phyloP scores from a whole-genome alignment of 2,113 vertebrate species.

The Merops nubicus region DNA sequence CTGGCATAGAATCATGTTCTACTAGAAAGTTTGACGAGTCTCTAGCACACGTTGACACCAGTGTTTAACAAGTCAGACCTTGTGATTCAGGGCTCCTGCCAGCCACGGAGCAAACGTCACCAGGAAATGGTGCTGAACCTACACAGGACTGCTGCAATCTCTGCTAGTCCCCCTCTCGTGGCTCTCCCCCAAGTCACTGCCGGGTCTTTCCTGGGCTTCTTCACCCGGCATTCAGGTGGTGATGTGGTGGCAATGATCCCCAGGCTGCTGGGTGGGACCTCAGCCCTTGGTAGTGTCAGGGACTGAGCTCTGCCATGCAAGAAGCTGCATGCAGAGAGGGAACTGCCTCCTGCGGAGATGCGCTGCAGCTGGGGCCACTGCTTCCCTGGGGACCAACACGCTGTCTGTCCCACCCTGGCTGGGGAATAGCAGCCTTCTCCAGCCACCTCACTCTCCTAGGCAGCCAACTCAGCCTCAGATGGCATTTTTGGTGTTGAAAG shows the following conservation, averaged over 20 bases:
- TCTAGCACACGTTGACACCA: slow-evolving; percentile 8
- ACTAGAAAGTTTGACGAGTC: slow-evolving; percentile 6
- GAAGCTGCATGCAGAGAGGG: fast-evolving
- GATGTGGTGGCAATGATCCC: background rate
- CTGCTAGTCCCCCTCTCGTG: background rate
- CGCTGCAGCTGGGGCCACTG: background rate
- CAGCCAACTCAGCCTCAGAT: background rate
- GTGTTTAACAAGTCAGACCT: slow-evolving; percentile 34
- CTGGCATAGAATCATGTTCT: background rate
- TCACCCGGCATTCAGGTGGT: background rate
- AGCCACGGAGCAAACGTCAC: background rate
- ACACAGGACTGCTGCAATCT: background rate
- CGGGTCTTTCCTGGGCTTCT: background rate
- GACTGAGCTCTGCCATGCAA: background rate
- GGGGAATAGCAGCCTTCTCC: background rate
- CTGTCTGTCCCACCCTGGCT: background rate
- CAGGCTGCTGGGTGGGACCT: background rate
- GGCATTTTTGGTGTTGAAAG: background rate
- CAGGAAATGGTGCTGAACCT: background rate
- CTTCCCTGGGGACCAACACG: background rate
- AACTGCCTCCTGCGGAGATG: background rate
- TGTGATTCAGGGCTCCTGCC: slow-evolving; percentile 44
- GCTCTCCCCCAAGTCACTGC: background rate
- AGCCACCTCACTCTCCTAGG: background rate
- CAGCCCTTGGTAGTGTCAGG: background rate